A percentile compares a stretch with the other conserved stretches of the same genome.
Evolutionary conservation across 2,888 invertebrate genomes (phyloP).

Genomic region (Ramazzottius varieornatus): DNA sequence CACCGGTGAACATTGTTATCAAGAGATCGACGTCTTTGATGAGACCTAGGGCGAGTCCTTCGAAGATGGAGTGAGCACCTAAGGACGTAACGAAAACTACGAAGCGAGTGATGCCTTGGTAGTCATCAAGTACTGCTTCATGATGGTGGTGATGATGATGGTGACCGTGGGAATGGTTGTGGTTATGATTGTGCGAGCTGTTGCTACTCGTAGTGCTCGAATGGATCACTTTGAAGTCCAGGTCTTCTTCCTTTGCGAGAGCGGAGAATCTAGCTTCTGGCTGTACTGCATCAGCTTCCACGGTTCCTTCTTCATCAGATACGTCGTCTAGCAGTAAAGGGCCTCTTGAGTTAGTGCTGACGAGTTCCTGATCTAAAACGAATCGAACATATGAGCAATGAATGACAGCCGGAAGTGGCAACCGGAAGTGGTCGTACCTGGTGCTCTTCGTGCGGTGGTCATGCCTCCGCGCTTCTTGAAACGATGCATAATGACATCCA

Average conservation of each 20-base stretch:
- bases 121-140: neutral
- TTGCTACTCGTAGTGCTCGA: no score
- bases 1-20: constrained; percentile 13
- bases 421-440: no score
- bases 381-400: no score
- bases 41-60: constrained; percentile 19
- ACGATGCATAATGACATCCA: neutral
- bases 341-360: neutral
- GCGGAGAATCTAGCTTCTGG: no score
- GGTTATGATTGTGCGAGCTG: no score
- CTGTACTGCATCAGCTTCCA: no score
- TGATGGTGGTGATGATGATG: neutral
- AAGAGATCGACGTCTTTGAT: constrained; percentile 12
- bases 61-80: constrained; percentile 17
- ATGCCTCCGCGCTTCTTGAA: neutral
- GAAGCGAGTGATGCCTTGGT: constrained; percentile 9
- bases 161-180: neutral
- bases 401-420: no score
- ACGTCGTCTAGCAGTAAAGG: neutral
- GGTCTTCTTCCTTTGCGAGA: no score
- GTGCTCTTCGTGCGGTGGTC: no score
- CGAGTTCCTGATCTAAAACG: neutral
- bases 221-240: no score
- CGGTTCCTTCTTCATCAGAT: no score
- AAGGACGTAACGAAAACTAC: constrained; percentile 16